Evolutionary conservation across 2,113 vertebrate genomes (phyloP), one percentile per base, ranked within the genome.

Genomic region (Eidolon helvum): DNA sequence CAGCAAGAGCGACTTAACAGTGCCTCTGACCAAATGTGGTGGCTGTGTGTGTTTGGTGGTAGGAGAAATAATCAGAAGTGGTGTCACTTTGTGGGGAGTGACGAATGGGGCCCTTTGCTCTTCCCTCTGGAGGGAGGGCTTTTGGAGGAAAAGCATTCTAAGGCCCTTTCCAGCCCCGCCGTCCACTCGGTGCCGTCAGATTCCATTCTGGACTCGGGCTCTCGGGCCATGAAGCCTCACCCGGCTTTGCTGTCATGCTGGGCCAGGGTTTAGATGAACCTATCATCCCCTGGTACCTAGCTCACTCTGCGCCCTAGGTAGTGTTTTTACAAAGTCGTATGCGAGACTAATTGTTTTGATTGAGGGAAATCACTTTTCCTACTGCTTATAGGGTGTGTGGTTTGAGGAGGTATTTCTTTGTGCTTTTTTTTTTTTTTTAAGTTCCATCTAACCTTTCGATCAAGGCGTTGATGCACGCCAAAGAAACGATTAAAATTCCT

Each of bases 261-360:
- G 45, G 43, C 40, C 3, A 1, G 2, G 74, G 71, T 24, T 26
- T 30, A 8, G 55, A 21, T 9, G 50, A 15, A 9, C 15, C 12
- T 0, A 7, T 11, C 4, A 43, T 12, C 1, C 30, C 33, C 9
- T 16, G 18, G 12, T 33, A 10, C 33, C 16, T 4, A 65, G 53
- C 28, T 9, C 12, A 30, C 57, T 68, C 28, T 40, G 40, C 43
- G 30, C 24, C n/a, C 10, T n/a, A 1, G 4, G 5, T 35, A 12
- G 21, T 80, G 61, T 53, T 82, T 78, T 88, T 28, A 16, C 61
- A 91, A 96, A 93, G 38, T 15, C 30, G 45, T 18, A 35, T 8
- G 14, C 43, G 30, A 91, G 45, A 40, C 21, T 48, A 30, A 35
- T 74, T 83, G 57, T 85, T 85, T 94, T 66, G 43, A 66, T 74